Conservation (phyloP, 1,140 invertebrate species). For the Leptoteleia sp. region DNA sequence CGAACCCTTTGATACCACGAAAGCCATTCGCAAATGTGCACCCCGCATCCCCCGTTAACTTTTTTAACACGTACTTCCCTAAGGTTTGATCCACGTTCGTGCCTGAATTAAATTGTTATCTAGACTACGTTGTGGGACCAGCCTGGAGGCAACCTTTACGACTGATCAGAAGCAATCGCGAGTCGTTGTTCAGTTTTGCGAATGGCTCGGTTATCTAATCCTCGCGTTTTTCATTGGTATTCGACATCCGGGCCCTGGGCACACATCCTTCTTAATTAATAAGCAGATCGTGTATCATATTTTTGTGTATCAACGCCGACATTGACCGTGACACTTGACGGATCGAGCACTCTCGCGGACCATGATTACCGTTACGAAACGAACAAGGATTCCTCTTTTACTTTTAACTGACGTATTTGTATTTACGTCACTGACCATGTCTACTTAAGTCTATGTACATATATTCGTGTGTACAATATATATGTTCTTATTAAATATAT, state of each 20-base stretch:
- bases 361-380: conserved; percentile 2
- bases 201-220: conserved; percentile 48
- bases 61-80: conserved; percentile 25
- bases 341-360: conserved; percentile 5
- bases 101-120: conserved; percentile 51
- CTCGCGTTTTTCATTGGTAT: conserved; percentile 6
- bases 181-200: conserved; percentile 47
- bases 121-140: conserved; percentile 59
- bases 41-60: conserved; percentile 6
- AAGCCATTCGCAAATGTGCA: conserved; percentile 56
- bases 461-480: too few relatives aligned
- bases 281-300: too few relatives aligned
- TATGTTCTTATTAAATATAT: too few relatives aligned
- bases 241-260: not conserved
- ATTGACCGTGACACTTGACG: conserved; percentile 29
- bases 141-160: conserved; percentile 47
- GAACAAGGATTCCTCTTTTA: conserved; percentile 16
- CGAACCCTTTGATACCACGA: not conserved
- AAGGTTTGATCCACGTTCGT: conserved; percentile 45
- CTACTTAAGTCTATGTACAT: too few relatives aligned
- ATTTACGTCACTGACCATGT: too few relatives aligned
- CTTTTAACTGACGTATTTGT: too few relatives aligned
- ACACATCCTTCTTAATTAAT: too few relatives aligned
- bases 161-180: conserved; percentile 52
- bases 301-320: conserved; percentile 9